A percentile compares a stretch with the other conserved stretches of the same genome.
Conservation (phyloP, 2,113 vertebrate genomes). For the Callospermophilus lateralis region DNA sequence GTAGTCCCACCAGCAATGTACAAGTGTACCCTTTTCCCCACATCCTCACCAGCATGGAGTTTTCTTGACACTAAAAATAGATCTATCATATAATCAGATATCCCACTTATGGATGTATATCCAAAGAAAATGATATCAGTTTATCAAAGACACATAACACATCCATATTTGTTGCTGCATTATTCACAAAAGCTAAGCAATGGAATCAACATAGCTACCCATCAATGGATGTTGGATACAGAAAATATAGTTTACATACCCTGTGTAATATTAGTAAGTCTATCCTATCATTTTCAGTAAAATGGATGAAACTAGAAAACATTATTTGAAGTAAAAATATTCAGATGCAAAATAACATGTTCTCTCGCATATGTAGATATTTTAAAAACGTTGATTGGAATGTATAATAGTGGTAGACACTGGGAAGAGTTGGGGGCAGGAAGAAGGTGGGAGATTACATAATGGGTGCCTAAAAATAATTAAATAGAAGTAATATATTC, state of each 20-base stretch:
- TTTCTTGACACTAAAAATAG: not conserved
- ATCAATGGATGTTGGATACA: too few relatives aligned
- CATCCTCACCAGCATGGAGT: too few relatives aligned
- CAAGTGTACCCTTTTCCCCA: too few relatives aligned
- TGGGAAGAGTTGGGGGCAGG: too few relatives aligned
- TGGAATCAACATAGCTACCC: too few relatives aligned
- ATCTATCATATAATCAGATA: not conserved
- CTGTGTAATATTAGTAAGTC: not conserved
- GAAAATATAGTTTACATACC: not conserved
- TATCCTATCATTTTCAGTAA: not conserved
- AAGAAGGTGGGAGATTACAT: not conserved
- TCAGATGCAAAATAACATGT: not conserved
- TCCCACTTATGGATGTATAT: not conserved
- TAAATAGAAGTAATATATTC: too few relatives aligned
- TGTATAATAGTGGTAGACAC: not conserved
- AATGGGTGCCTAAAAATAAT: not conserved
- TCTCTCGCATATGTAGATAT: not conserved
- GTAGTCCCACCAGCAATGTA: too few relatives aligned
- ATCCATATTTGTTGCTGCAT: too few relatives aligned
- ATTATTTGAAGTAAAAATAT: not conserved
- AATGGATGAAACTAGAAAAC: not conserved
- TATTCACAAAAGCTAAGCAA: too few relatives aligned
- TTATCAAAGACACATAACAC: too few relatives aligned
- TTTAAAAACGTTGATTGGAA: not conserved
- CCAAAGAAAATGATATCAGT: not conserved